Evolutionary conservation across 2,113 vertebrate species (phyloP).

Genomic region (rabbit (Oryctolagus cuniculus)): DNA sequence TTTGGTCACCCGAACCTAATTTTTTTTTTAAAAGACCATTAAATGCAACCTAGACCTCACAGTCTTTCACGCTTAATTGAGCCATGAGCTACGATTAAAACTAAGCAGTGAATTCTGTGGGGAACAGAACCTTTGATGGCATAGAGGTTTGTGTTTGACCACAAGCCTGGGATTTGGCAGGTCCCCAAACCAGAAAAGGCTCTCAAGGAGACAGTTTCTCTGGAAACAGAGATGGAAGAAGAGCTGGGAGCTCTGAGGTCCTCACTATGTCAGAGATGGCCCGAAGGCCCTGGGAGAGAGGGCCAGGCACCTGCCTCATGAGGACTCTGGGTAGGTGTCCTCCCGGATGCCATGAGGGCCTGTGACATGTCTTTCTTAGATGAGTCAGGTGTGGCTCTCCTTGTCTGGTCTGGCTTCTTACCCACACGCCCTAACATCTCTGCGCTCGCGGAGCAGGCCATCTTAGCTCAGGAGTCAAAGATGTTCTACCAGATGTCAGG

Average conservation of each 20-base stretch:
- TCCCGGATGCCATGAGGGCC: background rate
- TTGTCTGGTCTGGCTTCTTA: background rate
- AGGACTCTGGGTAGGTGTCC: background rate
- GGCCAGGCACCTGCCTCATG: background rate
- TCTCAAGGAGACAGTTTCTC: background rate
- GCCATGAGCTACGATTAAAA: background rate
- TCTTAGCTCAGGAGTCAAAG: background rate
- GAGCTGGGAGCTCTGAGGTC: background rate
- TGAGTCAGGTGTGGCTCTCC: accelerated
- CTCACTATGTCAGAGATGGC: no score
- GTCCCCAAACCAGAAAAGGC: background rate
- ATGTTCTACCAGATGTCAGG: no score
- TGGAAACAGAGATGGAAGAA: background rate
- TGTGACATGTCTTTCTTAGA: background rate
- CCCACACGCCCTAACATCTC: background rate
- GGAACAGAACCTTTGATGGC: background rate
- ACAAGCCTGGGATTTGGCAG: background rate
- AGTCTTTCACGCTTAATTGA: background rate
- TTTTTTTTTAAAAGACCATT: background rate
- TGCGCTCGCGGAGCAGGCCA: background rate
- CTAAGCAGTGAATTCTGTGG: background rate
- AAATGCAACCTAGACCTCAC: background rate
- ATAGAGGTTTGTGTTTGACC: background rate
- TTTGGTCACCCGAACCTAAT: background rate
- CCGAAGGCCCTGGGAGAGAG: background rate